phyloP scores from a whole-genome alignment of 1,140 invertebrate species.

The Euura lappo region DNA sequence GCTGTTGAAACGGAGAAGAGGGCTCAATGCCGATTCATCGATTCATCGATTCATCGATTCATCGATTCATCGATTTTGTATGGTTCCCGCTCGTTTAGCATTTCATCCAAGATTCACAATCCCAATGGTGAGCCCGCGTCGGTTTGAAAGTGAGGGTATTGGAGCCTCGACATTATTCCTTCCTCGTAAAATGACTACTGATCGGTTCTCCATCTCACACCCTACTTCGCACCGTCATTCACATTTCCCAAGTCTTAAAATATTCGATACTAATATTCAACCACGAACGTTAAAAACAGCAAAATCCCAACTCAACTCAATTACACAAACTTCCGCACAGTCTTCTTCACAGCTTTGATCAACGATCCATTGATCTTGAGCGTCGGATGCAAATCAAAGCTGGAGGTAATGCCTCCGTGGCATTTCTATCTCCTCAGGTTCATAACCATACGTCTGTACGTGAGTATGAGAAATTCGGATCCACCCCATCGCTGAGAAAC shows the following conservation, averaged over 20 bases:
- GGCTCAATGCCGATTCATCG: slow-evolving; percentile 37
- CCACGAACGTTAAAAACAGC: too few relatives aligned
- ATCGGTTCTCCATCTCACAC: slow-evolving; percentile 33
- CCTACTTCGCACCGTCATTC: slow-evolving; percentile 12
- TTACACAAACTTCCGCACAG: too few relatives aligned
- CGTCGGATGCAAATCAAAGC: too few relatives aligned
- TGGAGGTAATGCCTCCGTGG: too few relatives aligned
- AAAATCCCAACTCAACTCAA: too few relatives aligned
- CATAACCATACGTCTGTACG: too few relatives aligned
- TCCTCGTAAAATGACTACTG: slow-evolving; percentile 46
- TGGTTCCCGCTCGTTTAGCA: slow-evolving; percentile 43
- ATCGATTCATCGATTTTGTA: background rate
- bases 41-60: background rate
- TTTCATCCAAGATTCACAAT: slow-evolving; percentile 45
- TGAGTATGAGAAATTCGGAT: too few relatives aligned
- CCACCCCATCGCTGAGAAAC: slow-evolving; percentile 21
- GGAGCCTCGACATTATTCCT: slow-evolving; percentile 35
- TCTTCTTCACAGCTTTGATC: too few relatives aligned
- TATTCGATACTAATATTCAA: background rate
- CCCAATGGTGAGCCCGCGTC: slow-evolving; percentile 31
- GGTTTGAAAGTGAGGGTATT: slow-evolving; percentile 48
- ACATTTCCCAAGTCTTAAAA: slow-evolving; percentile 18
- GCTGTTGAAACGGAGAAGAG: background rate
- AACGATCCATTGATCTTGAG: too few relatives aligned
- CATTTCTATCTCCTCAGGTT: too few relatives aligned